phyloP scores from a whole-genome alignment of 2,888 invertebrate species.

The Hipparchia sbordonii region DNA sequence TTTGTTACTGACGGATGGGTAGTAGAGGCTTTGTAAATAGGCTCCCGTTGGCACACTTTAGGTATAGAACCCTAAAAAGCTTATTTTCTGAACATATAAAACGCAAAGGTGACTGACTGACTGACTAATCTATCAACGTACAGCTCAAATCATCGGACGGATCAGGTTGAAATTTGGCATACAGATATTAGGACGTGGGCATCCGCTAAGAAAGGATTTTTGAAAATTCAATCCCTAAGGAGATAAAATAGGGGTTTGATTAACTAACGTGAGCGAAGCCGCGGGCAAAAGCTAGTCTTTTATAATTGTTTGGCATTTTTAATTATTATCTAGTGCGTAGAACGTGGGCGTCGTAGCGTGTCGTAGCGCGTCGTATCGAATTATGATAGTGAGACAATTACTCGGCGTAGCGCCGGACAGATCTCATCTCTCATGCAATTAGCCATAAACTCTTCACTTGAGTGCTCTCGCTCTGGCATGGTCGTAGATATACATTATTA shows the following conservation, averaged over 20 bases:
- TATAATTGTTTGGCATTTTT: conserved; percentile 1
- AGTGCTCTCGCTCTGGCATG: conserved; percentile 54
- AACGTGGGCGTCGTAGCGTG: neutral
- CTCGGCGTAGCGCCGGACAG: conserved; percentile 57
- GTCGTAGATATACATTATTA: conserved; percentile 18
- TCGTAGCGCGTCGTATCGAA: conserved; percentile 41
- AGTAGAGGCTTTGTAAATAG: no score
- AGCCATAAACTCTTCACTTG: conserved; percentile 64
- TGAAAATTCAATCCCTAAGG: no score
- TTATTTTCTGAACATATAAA: neutral
- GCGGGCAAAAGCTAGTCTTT: neutral
- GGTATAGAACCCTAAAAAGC: no score
- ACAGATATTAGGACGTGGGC: no score
- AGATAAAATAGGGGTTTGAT: no score
- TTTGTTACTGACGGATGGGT: no score
- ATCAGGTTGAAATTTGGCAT: no score
- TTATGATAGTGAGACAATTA: conserved; percentile 76
- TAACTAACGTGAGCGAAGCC: no score
- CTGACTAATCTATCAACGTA: no score
- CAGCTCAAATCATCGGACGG: no score
- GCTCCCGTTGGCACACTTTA: neutral
- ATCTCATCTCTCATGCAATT: conserved; percentile 61
- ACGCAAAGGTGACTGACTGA: no score
- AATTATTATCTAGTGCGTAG: conserved; percentile 4
- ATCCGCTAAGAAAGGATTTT: no score